Base-by-base conservation (phyloP, 2,113 vertebrate genomes). In the Siniperca knerii region DNA sequence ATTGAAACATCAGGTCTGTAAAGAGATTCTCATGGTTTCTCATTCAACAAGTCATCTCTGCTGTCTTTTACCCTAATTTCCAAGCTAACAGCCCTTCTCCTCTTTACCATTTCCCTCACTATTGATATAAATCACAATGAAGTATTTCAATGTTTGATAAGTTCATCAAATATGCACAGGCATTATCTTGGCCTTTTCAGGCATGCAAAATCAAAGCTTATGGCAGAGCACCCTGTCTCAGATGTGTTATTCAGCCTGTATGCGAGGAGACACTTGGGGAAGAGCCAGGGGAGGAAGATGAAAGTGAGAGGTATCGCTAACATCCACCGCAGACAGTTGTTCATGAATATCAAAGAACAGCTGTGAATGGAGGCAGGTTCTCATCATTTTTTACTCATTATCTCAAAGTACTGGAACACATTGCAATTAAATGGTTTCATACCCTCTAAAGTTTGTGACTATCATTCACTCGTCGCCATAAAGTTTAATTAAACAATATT, bases 261-360 rank as follows among this genome's bases (percentile, higher is more conserved):
- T 91, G 92, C 81, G 42, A 74, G 83, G 79, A 94, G 94, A 93
- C 93, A 95, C 93, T 95, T 89, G 60, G 92, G 94, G 91, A 93
- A 94, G 91, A 93, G 93, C 94, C 94, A 92, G 91, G 91, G 92
- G 94, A 92, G 90, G 68, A 83, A 94, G 95, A 96, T 96, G 95
- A 96, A 96, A 96, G 95, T 90, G 87, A 90, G 92, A 91, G 93
- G 92, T 92, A 93, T 94, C 85, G 89, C 93, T 93, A 92, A 93
- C 95, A 95, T 95, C 95, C 92, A 94, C 83, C 92, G 81, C 92
- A 95, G 95, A 94, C 96, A 96, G 94, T 95, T 96, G 96, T 94
- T 96, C 95, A 96, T 96, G 96, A 96, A 96, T 96, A 96, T 96
- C 96, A 96, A 96, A 96, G 96, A 94, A 92, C 96, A 95, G 94